Evolutionary conservation across 2,888 invertebrate species (phyloP).

Genomic region (Eledona agricola): DNA sequence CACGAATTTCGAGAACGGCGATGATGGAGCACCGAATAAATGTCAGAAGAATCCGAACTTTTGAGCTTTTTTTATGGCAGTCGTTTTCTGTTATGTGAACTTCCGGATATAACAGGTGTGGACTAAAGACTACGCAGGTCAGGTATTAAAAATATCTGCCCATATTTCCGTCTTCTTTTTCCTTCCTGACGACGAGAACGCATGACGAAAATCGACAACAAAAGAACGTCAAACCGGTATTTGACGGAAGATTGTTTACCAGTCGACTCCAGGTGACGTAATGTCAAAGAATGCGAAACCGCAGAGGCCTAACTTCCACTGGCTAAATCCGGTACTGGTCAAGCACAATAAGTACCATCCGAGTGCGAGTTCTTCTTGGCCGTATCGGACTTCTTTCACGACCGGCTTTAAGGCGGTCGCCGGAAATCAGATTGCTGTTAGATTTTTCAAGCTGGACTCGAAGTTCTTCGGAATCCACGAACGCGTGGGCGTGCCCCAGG

Average conservation of each 20-base stretch:
- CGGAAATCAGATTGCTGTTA: slow-evolving; percentile 48
- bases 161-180: slow-evolving; percentile 9
- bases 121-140: slow-evolving; percentile 40
- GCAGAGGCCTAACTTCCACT: slow-evolving; percentile 25
- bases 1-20: too few species aligned
- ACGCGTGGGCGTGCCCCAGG: slow-evolving; percentile 37
- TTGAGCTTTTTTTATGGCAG: slow-evolving; percentile 29
- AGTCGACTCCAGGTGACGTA: slow-evolving; percentile 16
- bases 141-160: slow-evolving; percentile 28
- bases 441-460: slow-evolving; percentile 46
- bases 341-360: slow-evolving; percentile 33
- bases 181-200: slow-evolving; percentile 3
- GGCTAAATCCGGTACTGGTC: slow-evolving; percentile 34
- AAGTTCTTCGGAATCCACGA: slow-evolving; percentile 21
- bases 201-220: slow-evolving; percentile 14
- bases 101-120: slow-evolving; percentile 45
- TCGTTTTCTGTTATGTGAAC: slow-evolving; percentile 45
- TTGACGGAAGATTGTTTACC: slow-evolving; percentile 16
- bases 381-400: slow-evolving; percentile 36
- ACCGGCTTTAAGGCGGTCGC: slow-evolving; percentile 44
- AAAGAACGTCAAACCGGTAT: slow-evolving; percentile 22
- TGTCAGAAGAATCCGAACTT: slow-evolving; percentile 13
- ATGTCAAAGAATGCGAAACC: slow-evolving; percentile 33
- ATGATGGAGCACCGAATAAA: background rate
- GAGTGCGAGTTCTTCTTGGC: slow-evolving; percentile 18